Percentiles rank a stretch among this genome's conserved stretches.
These are phyloP conservation scores for Corythaeola cristata DNA, from an alignment of 2,113 vertebrate genomes.

Conservation along the genomic window DNA sequence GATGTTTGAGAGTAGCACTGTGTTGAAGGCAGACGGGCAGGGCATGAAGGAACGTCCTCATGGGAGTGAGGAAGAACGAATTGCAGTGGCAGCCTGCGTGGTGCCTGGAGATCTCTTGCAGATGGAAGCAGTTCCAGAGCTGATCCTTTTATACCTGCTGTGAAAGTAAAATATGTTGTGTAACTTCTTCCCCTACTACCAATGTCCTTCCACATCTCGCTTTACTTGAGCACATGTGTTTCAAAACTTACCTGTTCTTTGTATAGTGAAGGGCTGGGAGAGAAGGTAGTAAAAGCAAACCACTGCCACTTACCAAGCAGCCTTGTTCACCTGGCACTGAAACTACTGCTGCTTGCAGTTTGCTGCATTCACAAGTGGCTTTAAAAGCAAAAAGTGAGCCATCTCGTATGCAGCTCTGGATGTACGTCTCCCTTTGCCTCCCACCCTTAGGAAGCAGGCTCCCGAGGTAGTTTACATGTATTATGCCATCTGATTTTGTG, in stretches of 20 bases:
- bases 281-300: not conserved
- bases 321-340: not conserved
- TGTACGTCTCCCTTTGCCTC: not conserved
- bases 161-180: not conserved
- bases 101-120: not conserved
- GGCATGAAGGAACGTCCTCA: accelerated
- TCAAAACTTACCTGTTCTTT: not conserved
- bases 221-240: not conserved
- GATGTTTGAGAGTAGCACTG: not conserved
- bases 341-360: not conserved
- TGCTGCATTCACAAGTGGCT: not conserved
- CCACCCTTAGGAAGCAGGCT: not conserved
- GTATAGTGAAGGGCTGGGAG: accelerated
- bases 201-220: not conserved
- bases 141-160: not conserved
- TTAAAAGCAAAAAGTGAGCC: not conserved
- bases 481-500: not conserved
- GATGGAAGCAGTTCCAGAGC: not conserved
- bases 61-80: not conserved
- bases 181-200: not conserved
- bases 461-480: not conserved
- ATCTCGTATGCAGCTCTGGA: not conserved
- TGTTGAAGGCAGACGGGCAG: not conserved
- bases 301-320: not conserved
- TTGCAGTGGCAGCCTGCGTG: not conserved